phyloP scores from a whole-genome alignment of 2,888 invertebrate species.

The Lamproptera curius region DNA sequence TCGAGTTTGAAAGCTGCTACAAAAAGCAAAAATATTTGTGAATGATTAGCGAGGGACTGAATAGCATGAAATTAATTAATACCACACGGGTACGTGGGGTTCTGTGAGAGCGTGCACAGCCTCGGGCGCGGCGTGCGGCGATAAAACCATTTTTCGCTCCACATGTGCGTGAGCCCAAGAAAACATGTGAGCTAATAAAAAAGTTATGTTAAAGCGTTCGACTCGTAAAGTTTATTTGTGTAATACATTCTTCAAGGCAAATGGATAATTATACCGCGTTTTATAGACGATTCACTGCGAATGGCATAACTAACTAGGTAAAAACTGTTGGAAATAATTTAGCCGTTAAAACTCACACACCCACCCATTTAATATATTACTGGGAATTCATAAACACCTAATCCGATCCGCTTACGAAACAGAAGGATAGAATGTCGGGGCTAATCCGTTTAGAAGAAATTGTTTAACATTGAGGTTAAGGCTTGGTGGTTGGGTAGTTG shows the following conservation, averaged over 20 bases:
- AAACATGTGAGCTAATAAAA: constrained; percentile 74
- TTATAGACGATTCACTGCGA: constrained; percentile 54
- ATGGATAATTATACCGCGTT: constrained; percentile 65
- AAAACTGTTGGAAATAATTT: constrained; percentile 50
- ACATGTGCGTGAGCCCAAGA: constrained; percentile 46
- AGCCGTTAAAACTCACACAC: no score
- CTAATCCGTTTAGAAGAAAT: constrained; percentile 13
- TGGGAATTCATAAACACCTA: neutral
- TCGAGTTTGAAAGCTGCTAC: neutral
- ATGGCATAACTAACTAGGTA: constrained; percentile 44
- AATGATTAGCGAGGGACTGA: neutral
- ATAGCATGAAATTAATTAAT: constrained; percentile 46
- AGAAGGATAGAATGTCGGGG: constrained; percentile 12
- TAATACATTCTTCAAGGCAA: constrained; percentile 69
- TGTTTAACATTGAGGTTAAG: neutral
- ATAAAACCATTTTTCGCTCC: constrained; percentile 47
- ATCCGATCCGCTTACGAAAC: constrained; percentile 11
- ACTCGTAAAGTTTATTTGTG: constrained; percentile 75
- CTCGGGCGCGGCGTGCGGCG: constrained; percentile 41
- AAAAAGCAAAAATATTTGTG: neutral
- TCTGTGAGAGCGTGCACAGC: constrained; percentile 40
- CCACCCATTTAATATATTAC: neutral
- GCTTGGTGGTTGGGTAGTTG: no score
- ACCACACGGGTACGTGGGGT: constrained; percentile 31
- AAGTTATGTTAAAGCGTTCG: constrained; percentile 63